These are phyloP conservation scores for Scortum barcoo DNA, from an alignment of 2,113 vertebrate genomes.

Conservation along the genomic window DNA sequence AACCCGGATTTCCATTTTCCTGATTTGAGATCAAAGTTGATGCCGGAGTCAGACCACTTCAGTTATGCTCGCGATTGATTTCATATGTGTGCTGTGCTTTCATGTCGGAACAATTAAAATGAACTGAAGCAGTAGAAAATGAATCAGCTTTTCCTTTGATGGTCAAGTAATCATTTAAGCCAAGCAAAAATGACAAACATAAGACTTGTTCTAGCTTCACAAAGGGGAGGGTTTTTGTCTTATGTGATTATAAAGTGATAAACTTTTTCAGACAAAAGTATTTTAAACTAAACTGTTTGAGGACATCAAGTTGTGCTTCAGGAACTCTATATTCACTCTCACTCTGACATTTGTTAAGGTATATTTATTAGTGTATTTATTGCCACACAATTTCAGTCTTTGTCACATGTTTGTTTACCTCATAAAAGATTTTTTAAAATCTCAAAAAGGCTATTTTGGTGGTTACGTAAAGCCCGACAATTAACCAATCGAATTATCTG, in stretches of 20 bases:
- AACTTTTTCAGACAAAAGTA: background rate
- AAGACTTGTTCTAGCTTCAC: background rate
- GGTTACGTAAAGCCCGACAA: background rate
- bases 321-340: background rate
- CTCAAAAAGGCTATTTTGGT: background rate
- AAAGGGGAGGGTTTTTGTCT: background rate
- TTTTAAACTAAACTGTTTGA: background rate
- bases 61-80: background rate
- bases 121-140: too few species aligned
- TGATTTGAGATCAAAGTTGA: background rate
- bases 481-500: background rate
- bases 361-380: background rate
- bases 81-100: background rate
- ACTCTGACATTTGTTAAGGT: background rate
- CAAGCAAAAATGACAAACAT: background rate
- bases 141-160: background rate
- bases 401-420: background rate
- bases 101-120: background rate
- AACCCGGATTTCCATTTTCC: conserved; percentile 30
- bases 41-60: background rate
- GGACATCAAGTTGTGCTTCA: background rate
- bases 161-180: background rate
- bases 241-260: background rate
- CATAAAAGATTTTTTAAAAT: background rate
- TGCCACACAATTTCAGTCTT: background rate